Evolutionary conservation across 2,888 invertebrate species (phyloP), one percentile per base, ranked within the genome.

Genomic region (Pollenia angustigena): DNA sequence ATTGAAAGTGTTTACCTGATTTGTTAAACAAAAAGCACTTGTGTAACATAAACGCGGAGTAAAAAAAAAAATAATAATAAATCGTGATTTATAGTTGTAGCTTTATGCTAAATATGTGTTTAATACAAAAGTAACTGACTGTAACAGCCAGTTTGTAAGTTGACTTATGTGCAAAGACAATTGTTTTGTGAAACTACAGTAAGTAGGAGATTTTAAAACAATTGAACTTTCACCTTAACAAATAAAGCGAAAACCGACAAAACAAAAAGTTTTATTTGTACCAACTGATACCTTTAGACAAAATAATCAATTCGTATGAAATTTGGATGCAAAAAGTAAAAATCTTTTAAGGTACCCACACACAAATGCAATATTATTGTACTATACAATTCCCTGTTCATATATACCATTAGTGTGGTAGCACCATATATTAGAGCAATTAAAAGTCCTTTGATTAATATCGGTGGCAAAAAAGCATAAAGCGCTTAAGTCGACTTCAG

Each of bases 41-140:
- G 83, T 83, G 78, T 50, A 56, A 78, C 64, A 71, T 56, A 78
- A 46, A 18, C 44, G 40, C 10, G n/a, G 9, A 11, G 46, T 40
- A 64, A 64, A 68, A 48, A 52, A 76, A 54, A 42, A 66, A 54
- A 74, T 14, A 62, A 52, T 44, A 46, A 68, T 48, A 72, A 81
- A 72, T 81, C 72, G 72, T 81, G 81, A 81, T 81, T 81, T 81
- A 81, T 81, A 81, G 81, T 72, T 72, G 72, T 42, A 18, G 42
- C 42, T 54, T 71, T 54, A 71, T 71, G 69, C 54, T 71, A 71
- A 71, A 54, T 18, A 42, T 71, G 12, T 14, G 48, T 54, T 32
- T 42, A 42, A 18, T 18, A 52, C 42, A 71, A 54, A 71, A 40
- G 42, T 42, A 62, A 16, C 14, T 44, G 12, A 4, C n/a, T 60